Percentiles rank a stretch among this genome's conserved stretches.
Conservation (phyloP, 2,797 vertebrate genomes). For the Euthynnus affinis region DNA sequence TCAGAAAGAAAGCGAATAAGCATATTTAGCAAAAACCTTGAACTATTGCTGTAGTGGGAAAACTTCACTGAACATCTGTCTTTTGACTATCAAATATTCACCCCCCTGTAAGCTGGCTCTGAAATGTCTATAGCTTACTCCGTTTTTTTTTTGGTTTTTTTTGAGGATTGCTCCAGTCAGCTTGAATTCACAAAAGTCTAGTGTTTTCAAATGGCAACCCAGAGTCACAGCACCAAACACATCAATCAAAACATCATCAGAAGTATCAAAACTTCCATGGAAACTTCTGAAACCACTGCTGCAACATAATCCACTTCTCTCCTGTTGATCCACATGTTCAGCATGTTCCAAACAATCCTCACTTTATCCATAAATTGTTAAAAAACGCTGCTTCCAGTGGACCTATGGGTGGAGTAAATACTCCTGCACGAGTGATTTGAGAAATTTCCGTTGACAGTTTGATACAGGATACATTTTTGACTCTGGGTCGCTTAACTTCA, state of each 20-base stretch:
- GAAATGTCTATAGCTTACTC: neutral
- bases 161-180: neutral
- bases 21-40: neutral
- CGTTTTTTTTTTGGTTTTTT: too few relatives aligned
- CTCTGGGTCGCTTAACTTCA: neutral
- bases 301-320: neutral
- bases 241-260: neutral
- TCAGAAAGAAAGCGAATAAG: neutral
- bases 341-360: conserved; percentile 6
- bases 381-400: neutral
- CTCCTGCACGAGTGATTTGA: conserved; percentile 8
- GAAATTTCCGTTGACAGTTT: too few relatives aligned
- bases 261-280: neutral
- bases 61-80: neutral
- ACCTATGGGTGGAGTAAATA: too few relatives aligned
- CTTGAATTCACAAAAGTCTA: neutral
- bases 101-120: neutral
- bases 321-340: neutral
- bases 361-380: neutral
- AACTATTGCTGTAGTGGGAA: neutral
- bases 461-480: too few relatives aligned
- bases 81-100: neutral
- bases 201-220: neutral
- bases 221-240: neutral
- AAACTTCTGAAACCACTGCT: conserved; percentile 11